phyloP scores from a whole-genome alignment of 2,888 invertebrate genomes.

The Mesodorylaimus sp. region DNA sequence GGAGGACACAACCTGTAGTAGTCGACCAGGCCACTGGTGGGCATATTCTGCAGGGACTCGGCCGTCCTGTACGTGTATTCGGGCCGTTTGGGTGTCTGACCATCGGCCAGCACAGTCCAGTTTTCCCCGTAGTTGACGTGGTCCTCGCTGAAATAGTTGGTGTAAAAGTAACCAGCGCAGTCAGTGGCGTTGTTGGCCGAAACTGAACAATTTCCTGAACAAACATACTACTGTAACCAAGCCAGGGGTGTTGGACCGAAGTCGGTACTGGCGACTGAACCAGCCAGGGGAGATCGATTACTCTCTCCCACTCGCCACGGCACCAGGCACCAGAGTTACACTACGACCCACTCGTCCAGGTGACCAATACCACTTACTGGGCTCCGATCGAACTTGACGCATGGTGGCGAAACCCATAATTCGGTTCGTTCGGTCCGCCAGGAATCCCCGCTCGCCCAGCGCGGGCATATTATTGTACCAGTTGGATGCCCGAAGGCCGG shows the following conservation, averaged over 20 bases:
- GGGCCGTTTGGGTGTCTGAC: slow-evolving; percentile 14
- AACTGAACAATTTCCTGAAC: too few relatives aligned
- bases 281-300: too few relatives aligned
- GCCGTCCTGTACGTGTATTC: slow-evolving; percentile 29
- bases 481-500: slow-evolving; percentile 28
- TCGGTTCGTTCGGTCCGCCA: slow-evolving; percentile 35
- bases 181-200: too few relatives aligned
- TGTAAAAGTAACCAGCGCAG: too few relatives aligned
- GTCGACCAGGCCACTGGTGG: slow-evolving; percentile 32
- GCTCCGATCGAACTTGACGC: slow-evolving; percentile 32
- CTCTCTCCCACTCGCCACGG: too few relatives aligned
- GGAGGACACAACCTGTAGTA: slow-evolving; percentile 32
- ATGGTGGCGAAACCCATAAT: slow-evolving; percentile 39
- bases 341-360: too few relatives aligned
- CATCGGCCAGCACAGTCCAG: slow-evolving; percentile 1
- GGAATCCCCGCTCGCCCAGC: slow-evolving; percentile 34
- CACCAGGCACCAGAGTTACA: too few relatives aligned
- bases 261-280: too few relatives aligned
- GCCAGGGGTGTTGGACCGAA: too few relatives aligned
- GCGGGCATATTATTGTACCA: slow-evolving; percentile 37
- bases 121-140: background rate
- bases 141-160: too few relatives aligned
- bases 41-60: slow-evolving; percentile 31
- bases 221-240: too few relatives aligned
- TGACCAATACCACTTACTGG: too few relatives aligned